Evolutionary conservation across 2,888 invertebrate species (phyloP).

Genomic region (Onthophagus sagittarius): DNA sequence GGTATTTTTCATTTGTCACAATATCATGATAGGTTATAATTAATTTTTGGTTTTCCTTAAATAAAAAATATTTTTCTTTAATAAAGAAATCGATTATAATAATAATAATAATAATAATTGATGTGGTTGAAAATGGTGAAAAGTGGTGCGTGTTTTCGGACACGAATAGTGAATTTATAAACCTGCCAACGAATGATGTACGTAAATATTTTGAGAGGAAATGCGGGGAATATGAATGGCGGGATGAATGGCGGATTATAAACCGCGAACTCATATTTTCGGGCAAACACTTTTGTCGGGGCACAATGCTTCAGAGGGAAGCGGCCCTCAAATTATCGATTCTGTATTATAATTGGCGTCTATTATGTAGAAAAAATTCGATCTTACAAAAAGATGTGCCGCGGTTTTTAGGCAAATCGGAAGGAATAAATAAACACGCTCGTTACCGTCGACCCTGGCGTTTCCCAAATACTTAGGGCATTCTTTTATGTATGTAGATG

Average conservation of each 20-base stretch:
- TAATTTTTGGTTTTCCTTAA: neutral
- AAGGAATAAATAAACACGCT: neutral
- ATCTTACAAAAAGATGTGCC: neutral
- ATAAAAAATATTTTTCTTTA: neutral
- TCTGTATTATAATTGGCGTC: neutral
- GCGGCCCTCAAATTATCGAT: neutral
- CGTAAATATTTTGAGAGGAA: neutral
- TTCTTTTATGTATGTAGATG: neutral
- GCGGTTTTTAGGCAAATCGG: neutral
- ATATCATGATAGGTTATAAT: neutral
- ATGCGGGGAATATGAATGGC: neutral
- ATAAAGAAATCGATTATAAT: neutral
- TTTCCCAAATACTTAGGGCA: neutral
- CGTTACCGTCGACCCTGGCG: neutral
- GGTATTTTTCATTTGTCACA: slow-evolving; percentile 7
- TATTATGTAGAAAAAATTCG: neutral
- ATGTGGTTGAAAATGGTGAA: neutral
- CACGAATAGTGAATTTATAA: neutral
- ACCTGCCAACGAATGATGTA: neutral
- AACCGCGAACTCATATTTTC: neutral
- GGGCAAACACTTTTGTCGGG: neutral
- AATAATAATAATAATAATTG: neutral
- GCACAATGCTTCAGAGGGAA: neutral
- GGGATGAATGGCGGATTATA: neutral
- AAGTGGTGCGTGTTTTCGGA: neutral